Base-by-base conservation (phyloP, 2,113 vertebrate genomes). In the Lampris megalopsis region DNA sequence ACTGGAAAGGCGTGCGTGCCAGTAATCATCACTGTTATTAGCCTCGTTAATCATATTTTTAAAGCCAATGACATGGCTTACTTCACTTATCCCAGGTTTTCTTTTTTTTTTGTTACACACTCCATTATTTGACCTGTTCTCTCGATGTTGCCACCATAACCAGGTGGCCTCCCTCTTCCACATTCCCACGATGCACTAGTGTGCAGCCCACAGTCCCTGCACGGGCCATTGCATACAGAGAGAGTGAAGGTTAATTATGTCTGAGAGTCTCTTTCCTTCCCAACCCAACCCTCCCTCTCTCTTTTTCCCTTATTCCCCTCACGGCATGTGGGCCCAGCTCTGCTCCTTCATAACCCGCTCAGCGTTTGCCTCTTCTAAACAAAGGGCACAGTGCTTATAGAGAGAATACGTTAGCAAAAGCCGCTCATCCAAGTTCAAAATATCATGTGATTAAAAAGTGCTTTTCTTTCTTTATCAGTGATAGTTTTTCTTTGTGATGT, bases 201-300 rank as follows among this genome's bases (percentile, higher is more conserved):
- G 94, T 93, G 92, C 93, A 88, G 90, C 91, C 90, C 93, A 72
- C 84, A 82, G 91, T 94, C 93, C 94, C 94, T 91, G 86, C 93
- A 94, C 56, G 90, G 94, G 94, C 95, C 94, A 90, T 93, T 94
- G 95, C 95, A 93, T 95, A 94, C 92, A 91, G 94, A 95, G 95
- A 93, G 96, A 96, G 94, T 95, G 95, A 97, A 97, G 96, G 96
- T 97, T 97, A 98, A 98, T 99, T 98, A 96, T 96, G 95, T 97
- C 94, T 95, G 93, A 95, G 94, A 95, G 94, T 93, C 93, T 95
- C 94, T 94, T 95, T 94, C 94, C 92, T 94, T 93, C 89, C 93
- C 91, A 95, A 95, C 92, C 92, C 94, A 93, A 94, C 91, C 93
- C 90, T 93, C 94, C 65, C 77, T 89, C 79, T 73, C 68, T 75